A percentile compares a stretch with the other conserved stretches of the same genome.
phyloP scores from a whole-genome alignment of 1,140 invertebrate genomes.

The Cotesia vestalis region DNA sequence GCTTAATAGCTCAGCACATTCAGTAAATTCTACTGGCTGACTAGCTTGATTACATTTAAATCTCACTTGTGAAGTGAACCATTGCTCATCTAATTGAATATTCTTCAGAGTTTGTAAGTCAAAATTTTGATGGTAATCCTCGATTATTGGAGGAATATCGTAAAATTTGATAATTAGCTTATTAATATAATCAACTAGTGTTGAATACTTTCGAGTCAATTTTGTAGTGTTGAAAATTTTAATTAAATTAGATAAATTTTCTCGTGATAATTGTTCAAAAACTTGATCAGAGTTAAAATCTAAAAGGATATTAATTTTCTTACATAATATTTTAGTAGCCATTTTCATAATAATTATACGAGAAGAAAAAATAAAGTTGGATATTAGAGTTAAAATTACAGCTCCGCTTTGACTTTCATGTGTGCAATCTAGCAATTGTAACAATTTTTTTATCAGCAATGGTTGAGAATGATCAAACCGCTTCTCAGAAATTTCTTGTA shows the following conservation, averaged over 20 bases:
- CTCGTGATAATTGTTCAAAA: conserved; percentile 68
- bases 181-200: conserved; percentile 69
- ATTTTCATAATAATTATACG: conserved; percentile 71
- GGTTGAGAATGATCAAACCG: conserved; percentile 64
- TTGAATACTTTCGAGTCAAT: conserved; percentile 68
- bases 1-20: conserved; percentile 71
- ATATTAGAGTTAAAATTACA: conserved; percentile 70
- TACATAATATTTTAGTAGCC: conserved; percentile 71
- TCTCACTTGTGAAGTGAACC: conserved; percentile 69
- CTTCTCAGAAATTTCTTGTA: conserved; percentile 75
- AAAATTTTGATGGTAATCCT: conserved; percentile 61
- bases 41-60: conserved; percentile 63
- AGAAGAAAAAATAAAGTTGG: conserved; percentile 69
- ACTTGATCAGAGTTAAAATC: conserved; percentile 66
- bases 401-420: conserved; percentile 74
- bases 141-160: conserved; percentile 62
- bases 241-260: conserved; percentile 69
- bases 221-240: conserved; percentile 65
- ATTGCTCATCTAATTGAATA: conserved; percentile 65
- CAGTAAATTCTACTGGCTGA: conserved; percentile 57
- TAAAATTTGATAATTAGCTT: conserved; percentile 69
- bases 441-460: conserved; percentile 67
- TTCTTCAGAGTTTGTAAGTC: conserved; percentile 63
- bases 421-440: conserved; percentile 73
- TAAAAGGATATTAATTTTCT: conserved; percentile 72